Base-by-base conservation (phyloP, 2,113 vertebrate genomes). In the Rhinolophus ferrumequinum region DNA sequence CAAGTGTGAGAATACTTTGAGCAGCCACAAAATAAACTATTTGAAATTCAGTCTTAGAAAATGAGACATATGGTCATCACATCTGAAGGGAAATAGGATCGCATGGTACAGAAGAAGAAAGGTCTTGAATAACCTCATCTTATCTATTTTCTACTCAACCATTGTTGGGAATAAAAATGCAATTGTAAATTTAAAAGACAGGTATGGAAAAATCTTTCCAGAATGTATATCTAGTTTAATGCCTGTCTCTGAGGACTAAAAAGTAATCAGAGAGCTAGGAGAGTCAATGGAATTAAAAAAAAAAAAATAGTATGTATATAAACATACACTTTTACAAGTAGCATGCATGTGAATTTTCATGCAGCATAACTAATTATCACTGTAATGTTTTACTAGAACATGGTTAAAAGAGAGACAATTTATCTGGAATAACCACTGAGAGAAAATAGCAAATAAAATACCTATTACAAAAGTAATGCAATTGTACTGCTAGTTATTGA, bases 161-260 rank as follows among this genome's bases (percentile, higher is more conserved):
- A 2, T 41, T 47, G 3, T 50, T 72, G 26, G n/a, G 47, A 92
- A 85, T 66, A 66, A 93, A 81, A 75, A 84, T 22, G 8, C 10
- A 91, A 41, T 22, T 91, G 2, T 69, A 90, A 90, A 44, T 77
- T 95, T 90, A 69, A 90, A 94, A 87, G 69, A 41, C 26, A 44
- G 18, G 15, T 83, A 35, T 21, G 24, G 56, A 19, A 69, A 94
- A 66, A 52, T 58, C 38, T 96, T 90, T 93, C 87, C 38, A 72
- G 80, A 93, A 47, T n/a, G 3, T 44, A 15, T 50, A 13, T 33
- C 19, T 38, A 50, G 18, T 83, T 64, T 80, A 35, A 12, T 72
- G 30, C n/a, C 67, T 90, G 3, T 73, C 8, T 90, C 66, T 91
- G 26, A 50, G 47, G 47, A 50, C 47, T 50, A 50, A 10, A 50